Evolutionary conservation across 1,140 invertebrate species (phyloP), one percentile per base, ranked within the genome.

Genomic region (Plodia interpunctella): DNA sequence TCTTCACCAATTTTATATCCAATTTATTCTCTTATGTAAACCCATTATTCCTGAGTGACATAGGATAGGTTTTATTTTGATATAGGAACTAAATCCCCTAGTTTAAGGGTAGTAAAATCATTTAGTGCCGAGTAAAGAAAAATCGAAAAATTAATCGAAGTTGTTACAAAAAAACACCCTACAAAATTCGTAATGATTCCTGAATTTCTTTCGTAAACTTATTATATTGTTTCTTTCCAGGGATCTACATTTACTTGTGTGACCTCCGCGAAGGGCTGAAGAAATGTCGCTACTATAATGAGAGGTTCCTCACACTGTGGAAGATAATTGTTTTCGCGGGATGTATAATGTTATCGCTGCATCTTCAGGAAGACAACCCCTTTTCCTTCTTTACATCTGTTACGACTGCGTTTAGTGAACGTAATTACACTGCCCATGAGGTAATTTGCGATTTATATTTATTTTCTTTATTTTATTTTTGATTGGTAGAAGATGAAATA

Each of bases 291-390:
- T 98, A 98, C 78, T 97, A 97, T 77, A 94, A 93, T 0, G 96
- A 97, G 72, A 92, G 96, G 70, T 94, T 97, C 70, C 91, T 98
- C 0, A 95, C 96, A 0, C 70, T 96, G 0, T 97, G 96, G 96
- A 98, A 98, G 87, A 94, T 97, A 50, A 58, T 96, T 0, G 88
- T 94, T 0, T 97, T 97, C 82, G 92, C 97, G 66, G 88, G 94
- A 35, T 92, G 92, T 11, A 93, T 95, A 28, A 50, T 97, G 25
- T 78, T 96, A 2, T 94, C 96, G 52, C 83, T 95, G 25, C 90
- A 93, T 66, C 73, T 94, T 0, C 93, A 93, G 65, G 93, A 94
- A 0, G 93, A 96, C 28, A 93, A 94, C 64, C 91, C 96, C 0
- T 91, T 92, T 2, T 92, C 94, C 62, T 92, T 97, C 19, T 97